A percentile compares a stretch with the other conserved stretches of the same genome.
phyloP scores from a whole-genome alignment of 2,888 invertebrate species.

The Spodoptera exigua region DNA sequence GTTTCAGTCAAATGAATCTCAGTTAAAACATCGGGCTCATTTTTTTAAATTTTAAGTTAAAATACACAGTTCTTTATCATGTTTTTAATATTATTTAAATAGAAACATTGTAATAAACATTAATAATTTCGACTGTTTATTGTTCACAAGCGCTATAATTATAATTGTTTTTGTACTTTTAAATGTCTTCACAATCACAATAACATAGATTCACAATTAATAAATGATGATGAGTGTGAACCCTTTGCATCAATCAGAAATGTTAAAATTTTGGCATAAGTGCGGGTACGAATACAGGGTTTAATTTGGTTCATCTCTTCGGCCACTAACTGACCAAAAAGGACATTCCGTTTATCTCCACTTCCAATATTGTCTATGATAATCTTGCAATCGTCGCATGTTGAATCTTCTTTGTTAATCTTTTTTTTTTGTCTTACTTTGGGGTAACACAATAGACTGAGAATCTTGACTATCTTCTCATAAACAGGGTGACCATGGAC shows the following conservation, averaged over 20 bases:
- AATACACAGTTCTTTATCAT: too few relatives aligned
- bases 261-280: constrained; percentile 20
- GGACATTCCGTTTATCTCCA: constrained; percentile 17
- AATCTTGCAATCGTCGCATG: constrained; percentile 5
- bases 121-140: too few relatives aligned
- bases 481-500: constrained; percentile 21
- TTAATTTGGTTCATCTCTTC: constrained; percentile 20
- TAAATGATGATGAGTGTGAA: constrained; percentile 23
- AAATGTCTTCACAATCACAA: constrained; percentile 19
- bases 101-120: too few relatives aligned
- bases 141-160: constrained; percentile 13
- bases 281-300: constrained; percentile 24
- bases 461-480: constrained; percentile 21
- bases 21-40: too few relatives aligned
- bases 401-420: constrained; percentile 1
- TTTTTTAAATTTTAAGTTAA: too few relatives aligned
- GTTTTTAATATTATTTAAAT: too few relatives aligned
- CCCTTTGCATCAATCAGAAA: constrained; percentile 24
- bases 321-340: constrained; percentile 20
- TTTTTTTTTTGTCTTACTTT: constrained; percentile 9
- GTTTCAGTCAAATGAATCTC: too few relatives aligned
- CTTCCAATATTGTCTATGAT: constrained; percentile 15
- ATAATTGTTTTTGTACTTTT: constrained; percentile 22
- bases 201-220: constrained; percentile 15
- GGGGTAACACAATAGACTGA: constrained; percentile 19